Percentiles rank a stretch among this genome's conserved stretches.
phyloP scores from a whole-genome alignment of 1,140 invertebrate genomes.

The Dinothrombium tinctorium region DNA sequence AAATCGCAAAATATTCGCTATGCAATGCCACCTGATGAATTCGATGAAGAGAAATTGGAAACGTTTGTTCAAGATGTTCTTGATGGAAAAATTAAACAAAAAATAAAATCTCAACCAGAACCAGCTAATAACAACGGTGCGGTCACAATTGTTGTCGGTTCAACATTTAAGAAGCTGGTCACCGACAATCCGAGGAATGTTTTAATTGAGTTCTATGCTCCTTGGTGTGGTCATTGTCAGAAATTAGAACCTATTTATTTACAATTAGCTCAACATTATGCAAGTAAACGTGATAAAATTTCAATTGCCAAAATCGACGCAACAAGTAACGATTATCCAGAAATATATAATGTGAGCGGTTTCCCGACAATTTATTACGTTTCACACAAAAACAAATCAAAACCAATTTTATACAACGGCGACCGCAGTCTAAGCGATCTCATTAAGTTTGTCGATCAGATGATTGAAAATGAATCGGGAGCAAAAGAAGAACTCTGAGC shows the following conservation, averaged over 20 bases:
- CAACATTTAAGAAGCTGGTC: constrained; percentile 89
- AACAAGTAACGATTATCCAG: constrained; percentile 89
- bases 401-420: constrained; percentile 76
- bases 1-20: constrained; percentile 61
- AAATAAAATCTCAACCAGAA: constrained; percentile 80
- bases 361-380: constrained; percentile 95
- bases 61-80: constrained; percentile 66
- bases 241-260: constrained; percentile 77
- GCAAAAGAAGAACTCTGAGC: too few species aligned
- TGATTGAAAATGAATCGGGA: too few species aligned
- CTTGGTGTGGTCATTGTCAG: constrained; percentile 82
- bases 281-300: too few species aligned
- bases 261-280: constrained; percentile 56
- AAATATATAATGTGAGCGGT: constrained; percentile 70
- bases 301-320: constrained; percentile 94
- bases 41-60: constrained; percentile 64
- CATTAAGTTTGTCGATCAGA: constrained; percentile 80
- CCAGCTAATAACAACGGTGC: constrained; percentile 55
- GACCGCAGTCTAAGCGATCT: constrained; percentile 86
- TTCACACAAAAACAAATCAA: constrained; percentile 55
- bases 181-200: constrained; percentile 75
- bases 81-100: constrained; percentile 59
- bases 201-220: constrained; percentile 43
- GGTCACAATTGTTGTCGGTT: constrained; percentile 75
- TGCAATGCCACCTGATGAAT: constrained; percentile 68